Percentiles rank a stretch among this genome's conserved stretches.
These are phyloP conservation scores for Orientallactaga bullata DNA, from an alignment of 2,113 vertebrate species.

Conservation along the genomic window DNA sequence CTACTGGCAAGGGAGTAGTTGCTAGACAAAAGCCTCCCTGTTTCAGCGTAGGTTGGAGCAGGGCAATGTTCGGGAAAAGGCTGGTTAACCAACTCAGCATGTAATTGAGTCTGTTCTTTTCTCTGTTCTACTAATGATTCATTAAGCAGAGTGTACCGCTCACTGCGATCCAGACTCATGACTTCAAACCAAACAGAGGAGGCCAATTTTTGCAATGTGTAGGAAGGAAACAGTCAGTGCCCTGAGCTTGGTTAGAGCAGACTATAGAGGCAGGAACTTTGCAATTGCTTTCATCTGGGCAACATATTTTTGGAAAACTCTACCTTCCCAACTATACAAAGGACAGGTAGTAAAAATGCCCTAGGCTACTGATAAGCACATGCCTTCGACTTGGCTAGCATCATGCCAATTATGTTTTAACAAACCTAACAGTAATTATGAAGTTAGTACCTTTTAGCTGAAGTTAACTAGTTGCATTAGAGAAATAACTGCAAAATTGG, in stretches of 20 bases:
- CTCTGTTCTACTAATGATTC: conserved; percentile 85
- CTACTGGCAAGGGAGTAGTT: conserved; percentile 75
- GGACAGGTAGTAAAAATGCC: background rate
- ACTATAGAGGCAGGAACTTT: conserved; percentile 13
- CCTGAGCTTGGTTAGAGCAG: background rate
- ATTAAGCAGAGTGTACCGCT: conserved; percentile 77
- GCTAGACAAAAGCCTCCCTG: conserved; percentile 83
- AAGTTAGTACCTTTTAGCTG: conserved; percentile 56
- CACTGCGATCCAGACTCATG: conserved; percentile 76
- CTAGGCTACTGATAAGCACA: conserved; percentile 37
- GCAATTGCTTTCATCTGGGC: conserved; percentile 44
- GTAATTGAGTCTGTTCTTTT: conserved; percentile 84
- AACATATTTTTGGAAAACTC: conserved; percentile 53
- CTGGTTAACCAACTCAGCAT: conserved; percentile 77
- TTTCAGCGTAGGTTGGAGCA: conserved; percentile 72
- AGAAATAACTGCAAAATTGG: conserved; percentile 16
- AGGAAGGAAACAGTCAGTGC: conserved; percentile 63
- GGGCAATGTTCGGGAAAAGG: conserved; percentile 62
- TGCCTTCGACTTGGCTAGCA: conserved; percentile 10
- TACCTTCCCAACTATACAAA: conserved; percentile 46
- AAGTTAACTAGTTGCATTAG: conserved; percentile 42
- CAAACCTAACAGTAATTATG: conserved; percentile 54
- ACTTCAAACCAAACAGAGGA: conserved; percentile 79
- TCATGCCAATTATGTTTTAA: background rate
- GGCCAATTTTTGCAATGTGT: conserved; percentile 69